Evolutionary conservation across 2,888 invertebrate genomes (phyloP), one percentile per base, ranked within the genome.

Genomic region (Eulithis testata): DNA sequence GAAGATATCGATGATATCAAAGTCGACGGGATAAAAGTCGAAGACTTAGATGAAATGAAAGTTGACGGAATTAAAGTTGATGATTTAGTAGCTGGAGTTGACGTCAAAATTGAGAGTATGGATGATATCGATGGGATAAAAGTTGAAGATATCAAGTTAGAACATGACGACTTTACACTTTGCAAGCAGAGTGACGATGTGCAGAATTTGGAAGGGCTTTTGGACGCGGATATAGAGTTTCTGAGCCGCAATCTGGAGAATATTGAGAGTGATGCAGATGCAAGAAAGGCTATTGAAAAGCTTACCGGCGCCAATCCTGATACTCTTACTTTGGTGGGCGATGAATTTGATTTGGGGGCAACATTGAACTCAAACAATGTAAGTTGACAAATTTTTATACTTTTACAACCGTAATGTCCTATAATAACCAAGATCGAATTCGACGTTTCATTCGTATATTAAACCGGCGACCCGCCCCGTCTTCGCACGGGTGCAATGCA

Each of bases 151-250:
- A 92, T 93, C 44, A 93, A 93, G 70, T 74, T 92, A 47, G 93
- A 93, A 69, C 87, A 81, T 73, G 90, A 90, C 51, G 91, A 89
- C 51, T 90, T 89, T 72, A 80, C 82, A 4, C 83, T 91, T 9
- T 91, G 90, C 63, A 93, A 92, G 71, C 87, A 88, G 66, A 65
- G 76, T 37, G 90, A 90, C 60, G 88, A 89, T 71, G 86, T 87
- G 45, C 87, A 90, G 47, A 83, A 88, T 76, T 78, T 93, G 62
- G 91, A 93, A 73, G 93, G 93, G 4, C 76, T 93, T 53, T 74
- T 93, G 37, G 93, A 93, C 68, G 87, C 93, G 1, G 93, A 93
- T 75, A 93, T 93, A 43, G 93, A 93, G 73, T 93, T 93, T 83
- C 77, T 93, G 69, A 93, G 93, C 68, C 81, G 91, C 31, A 93